These are phyloP conservation scores for Amiota minor DNA, from an alignment of 2,888 invertebrate species.

Conservation along the genomic window DNA sequence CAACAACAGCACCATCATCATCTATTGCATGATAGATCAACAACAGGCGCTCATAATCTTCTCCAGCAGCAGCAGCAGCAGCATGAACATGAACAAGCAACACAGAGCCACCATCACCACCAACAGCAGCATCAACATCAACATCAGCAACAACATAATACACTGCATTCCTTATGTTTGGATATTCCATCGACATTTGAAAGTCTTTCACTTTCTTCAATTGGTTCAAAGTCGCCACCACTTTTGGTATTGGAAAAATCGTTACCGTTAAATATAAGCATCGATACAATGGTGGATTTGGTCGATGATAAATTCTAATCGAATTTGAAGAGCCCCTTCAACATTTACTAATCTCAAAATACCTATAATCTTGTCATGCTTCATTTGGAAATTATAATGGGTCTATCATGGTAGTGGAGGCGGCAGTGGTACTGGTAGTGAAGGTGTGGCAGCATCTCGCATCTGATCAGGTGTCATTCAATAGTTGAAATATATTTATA, in stretches of 20 bases:
- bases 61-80: conserved; percentile 21
- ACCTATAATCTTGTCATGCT: neutral
- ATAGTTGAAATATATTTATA: conserved; percentile 4
- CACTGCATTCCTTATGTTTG: conserved; percentile 56
- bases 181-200: conserved; percentile 57
- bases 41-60: neutral
- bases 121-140: conserved; percentile 7
- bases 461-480: neutral
- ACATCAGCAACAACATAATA: conserved; percentile 30
- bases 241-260: conserved; percentile 71
- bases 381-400: too few species aligned
- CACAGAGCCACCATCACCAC: conserved; percentile 29
- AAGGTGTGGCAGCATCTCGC: neutral
- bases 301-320: conserved; percentile 61
- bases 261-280: conserved; percentile 67
- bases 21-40: conserved; percentile 9
- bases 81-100: conserved; percentile 19
- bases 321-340: neutral
- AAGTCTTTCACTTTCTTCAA: conserved; percentile 49
- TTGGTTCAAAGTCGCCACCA: conserved; percentile 64
- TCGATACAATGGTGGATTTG: conserved; percentile 70
- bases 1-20: conserved; percentile 3
- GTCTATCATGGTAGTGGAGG: neutral
- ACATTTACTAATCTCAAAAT: neutral
- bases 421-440: neutral